These are phyloP conservation scores for Habropoda laboriosa DNA, from an alignment of 1,140 invertebrate species.

Conservation along the genomic window DNA sequence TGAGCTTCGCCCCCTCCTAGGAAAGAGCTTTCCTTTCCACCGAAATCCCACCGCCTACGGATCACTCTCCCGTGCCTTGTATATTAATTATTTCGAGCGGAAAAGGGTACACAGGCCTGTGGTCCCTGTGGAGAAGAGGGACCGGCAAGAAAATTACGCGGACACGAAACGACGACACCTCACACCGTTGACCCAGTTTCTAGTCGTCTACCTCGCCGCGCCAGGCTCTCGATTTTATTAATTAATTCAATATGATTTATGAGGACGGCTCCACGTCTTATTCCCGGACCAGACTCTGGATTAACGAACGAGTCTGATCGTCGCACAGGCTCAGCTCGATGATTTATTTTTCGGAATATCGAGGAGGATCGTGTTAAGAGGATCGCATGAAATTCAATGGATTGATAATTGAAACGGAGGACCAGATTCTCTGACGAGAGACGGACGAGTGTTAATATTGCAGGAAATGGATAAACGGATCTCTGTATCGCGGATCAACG, in stretches of 20 bases:
- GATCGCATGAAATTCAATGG: too few relatives aligned
- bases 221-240: slow-evolving; percentile 31
- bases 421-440: not conserved
- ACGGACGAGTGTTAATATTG: slow-evolving; percentile 7
- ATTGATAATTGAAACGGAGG: not conserved
- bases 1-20: slow-evolving; percentile 30
- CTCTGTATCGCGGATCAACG: too few relatives aligned
- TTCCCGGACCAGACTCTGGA: not conserved
- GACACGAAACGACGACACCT: not conserved
- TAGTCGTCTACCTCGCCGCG: too few relatives aligned
- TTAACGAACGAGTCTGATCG: not conserved
- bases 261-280: too few relatives aligned
- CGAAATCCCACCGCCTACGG: slow-evolving; percentile 62
- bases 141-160: slow-evolving; percentile 36
- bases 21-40: slow-evolving; percentile 48
- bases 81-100: slow-evolving; percentile 68
- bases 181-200: slow-evolving; percentile 45
- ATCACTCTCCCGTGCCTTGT: slow-evolving; percentile 66
- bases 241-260: slow-evolving; percentile 18
- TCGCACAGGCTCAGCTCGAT: not conserved
- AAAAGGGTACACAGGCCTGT: slow-evolving; percentile 48
- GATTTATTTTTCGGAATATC: slow-evolving; percentile 16
- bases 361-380: not conserved
- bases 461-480: too few relatives aligned
- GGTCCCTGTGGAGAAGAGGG: slow-evolving; percentile 22